Evolutionary conservation across 2,888 invertebrate species (phyloP).

Genomic region (Yponomeuta sedellus): DNA sequence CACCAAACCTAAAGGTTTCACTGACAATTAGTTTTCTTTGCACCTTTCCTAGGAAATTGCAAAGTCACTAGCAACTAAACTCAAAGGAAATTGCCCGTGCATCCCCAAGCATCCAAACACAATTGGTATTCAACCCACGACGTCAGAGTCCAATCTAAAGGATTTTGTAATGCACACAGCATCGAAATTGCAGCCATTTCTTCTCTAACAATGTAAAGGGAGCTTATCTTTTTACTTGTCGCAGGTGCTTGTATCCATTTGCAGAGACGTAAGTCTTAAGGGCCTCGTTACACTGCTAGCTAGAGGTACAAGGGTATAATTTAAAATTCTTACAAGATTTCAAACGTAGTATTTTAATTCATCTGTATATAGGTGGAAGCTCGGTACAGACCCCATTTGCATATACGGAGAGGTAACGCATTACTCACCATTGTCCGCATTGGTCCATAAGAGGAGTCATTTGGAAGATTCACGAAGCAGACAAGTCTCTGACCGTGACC

Average conservation of each 20-base stretch:
- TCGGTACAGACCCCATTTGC: too few species aligned
- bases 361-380: too few species aligned
- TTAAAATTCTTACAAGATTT: neutral
- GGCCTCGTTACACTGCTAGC: neutral
- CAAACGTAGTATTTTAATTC: too few species aligned
- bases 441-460: too few species aligned
- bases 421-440: too few species aligned
- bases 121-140: neutral
- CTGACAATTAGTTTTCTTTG: too few species aligned
- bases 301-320: neutral
- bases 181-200: conserved; percentile 1
- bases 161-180: neutral
- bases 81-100: neutral
- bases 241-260: conserved; percentile 7
- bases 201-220: neutral
- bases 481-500: too few species aligned
- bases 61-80: too few species aligned
- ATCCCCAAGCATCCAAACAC: neutral
- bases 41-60: too few species aligned
- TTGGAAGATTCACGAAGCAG: too few species aligned
- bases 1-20: too few species aligned
- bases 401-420: too few species aligned
- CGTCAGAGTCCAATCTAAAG: neutral
- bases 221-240: conserved; percentile 6
- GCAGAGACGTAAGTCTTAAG: neutral